These are phyloP conservation scores for Paraescarpia echinospica DNA, from an alignment of 1,140 invertebrate genomes.

Conservation along the genomic window DNA sequence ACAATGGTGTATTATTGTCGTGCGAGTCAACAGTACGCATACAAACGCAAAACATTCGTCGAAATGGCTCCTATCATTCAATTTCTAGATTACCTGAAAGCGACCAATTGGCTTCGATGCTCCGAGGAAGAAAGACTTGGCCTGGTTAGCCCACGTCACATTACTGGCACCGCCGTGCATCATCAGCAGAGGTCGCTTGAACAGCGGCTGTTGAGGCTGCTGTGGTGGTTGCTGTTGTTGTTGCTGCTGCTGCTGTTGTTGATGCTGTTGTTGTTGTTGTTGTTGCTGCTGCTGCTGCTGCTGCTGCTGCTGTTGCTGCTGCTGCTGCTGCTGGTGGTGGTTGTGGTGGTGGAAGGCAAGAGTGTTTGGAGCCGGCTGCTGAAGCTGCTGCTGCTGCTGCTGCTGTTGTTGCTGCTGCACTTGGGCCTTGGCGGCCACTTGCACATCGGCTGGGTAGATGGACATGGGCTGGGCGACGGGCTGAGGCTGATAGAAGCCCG, in stretches of 20 bases:
- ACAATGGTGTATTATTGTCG: neutral
- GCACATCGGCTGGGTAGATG: neutral
- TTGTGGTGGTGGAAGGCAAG: neutral
- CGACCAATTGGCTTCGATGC: neutral
- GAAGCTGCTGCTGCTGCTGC: neutral
- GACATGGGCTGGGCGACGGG: neutral
- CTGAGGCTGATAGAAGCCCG: neutral
- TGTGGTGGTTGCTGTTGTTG: neutral
- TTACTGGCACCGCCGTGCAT: neutral
- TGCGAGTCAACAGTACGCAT: neutral
- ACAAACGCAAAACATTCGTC: neutral
- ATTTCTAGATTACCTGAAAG: neutral
- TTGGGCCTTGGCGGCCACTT: neutral
- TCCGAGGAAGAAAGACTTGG: neutral
- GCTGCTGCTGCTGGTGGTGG: too few species aligned
- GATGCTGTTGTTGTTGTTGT: neutral
- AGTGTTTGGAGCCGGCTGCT: neutral
- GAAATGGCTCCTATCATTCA: neutral
- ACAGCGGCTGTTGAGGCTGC: neutral
- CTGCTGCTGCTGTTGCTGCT: neutral
- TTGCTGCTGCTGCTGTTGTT: neutral
- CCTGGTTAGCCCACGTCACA: neutral
- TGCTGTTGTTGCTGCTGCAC: neutral
- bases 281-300: neutral
- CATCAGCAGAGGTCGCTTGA: neutral